phyloP scores from a whole-genome alignment of 2,113 vertebrate genomes.

The Rhadina sibilatrix region DNA sequence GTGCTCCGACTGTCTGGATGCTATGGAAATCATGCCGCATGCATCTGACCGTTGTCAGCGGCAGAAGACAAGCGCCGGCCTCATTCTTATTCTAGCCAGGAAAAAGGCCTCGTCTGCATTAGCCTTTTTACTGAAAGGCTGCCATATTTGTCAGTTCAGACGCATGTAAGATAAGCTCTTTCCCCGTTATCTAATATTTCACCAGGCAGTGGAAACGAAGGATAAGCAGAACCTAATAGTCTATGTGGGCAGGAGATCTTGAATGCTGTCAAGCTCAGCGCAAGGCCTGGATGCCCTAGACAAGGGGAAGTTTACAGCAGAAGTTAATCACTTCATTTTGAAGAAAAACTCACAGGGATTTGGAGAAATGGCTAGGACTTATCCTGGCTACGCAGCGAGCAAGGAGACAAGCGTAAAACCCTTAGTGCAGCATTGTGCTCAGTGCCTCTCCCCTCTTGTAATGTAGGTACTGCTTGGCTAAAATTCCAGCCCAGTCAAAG shows the following conservation, averaged over 20 bases:
- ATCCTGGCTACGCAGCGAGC: conserved; percentile 8
- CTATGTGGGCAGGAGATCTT: conserved; percentile 66
- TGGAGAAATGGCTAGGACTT: conserved; percentile 43
- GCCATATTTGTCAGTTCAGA: conserved; percentile 74
- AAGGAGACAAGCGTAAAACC: conserved; percentile 16
- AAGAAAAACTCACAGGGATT: conserved; percentile 49
- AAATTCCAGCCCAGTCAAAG: conserved; percentile 35
- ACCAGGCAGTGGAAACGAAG: conserved; percentile 71
- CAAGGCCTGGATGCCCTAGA: conserved; percentile 63
- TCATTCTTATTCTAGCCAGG: conserved; percentile 75
- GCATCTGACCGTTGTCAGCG: conserved; percentile 66
- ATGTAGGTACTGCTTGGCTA: not conserved
- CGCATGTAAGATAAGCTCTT: conserved; percentile 65
- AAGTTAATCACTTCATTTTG: conserved; percentile 65
- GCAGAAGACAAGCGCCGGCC: conserved; percentile 54
- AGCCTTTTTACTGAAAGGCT: conserved; percentile 68
- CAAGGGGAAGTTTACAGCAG: conserved; percentile 52
- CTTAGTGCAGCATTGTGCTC: not conserved
- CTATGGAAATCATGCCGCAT: conserved; percentile 70
- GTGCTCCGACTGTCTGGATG: conserved; percentile 73
- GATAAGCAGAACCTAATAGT: conserved; percentile 72
- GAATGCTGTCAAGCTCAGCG: conserved; percentile 53
- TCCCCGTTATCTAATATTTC: conserved; percentile 77
- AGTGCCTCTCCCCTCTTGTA: not conserved
- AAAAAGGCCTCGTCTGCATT: conserved; percentile 64